phyloP scores from a whole-genome alignment of 2,113 vertebrate genomes.

The Callithrix jacchus region DNA sequence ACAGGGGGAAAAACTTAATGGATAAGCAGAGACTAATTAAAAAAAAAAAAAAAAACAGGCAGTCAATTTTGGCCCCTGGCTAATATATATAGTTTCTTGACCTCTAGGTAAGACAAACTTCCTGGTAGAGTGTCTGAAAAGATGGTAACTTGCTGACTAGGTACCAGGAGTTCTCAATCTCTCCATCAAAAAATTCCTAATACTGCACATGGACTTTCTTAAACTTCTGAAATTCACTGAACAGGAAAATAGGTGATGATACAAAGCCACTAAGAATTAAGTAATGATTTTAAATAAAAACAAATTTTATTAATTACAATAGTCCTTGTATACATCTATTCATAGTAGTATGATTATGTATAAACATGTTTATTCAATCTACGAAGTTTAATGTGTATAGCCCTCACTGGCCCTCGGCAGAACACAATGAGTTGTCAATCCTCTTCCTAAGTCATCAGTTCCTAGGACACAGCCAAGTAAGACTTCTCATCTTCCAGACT shows the following conservation, averaged over 20 bases:
- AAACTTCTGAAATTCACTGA: not conserved
- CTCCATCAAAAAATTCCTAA: not conserved
- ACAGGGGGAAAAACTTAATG: not conserved
- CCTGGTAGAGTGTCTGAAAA: not conserved
- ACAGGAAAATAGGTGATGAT: not conserved
- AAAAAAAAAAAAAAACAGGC: not conserved
- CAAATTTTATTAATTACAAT: not conserved
- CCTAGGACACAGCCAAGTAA: not conserved
- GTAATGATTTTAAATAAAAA: not conserved
- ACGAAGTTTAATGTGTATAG: not conserved
- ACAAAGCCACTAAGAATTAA: conserved; percentile 1
- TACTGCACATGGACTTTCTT: not conserved
- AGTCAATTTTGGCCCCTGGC: not conserved
- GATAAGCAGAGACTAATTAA: too few species aligned
- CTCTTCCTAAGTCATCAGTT: not conserved
- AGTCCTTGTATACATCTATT: not conserved
- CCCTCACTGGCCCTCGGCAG: not conserved
- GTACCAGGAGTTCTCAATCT: not conserved
- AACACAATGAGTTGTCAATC: not conserved
- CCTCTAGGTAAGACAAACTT: not conserved
- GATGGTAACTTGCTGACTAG: not conserved
- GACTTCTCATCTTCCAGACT: not conserved
- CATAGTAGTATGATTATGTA: not conserved
- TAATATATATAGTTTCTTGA: not conserved
- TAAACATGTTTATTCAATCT: not conserved